A percentile compares a stretch with the other conserved stretches of the same genome.
These are phyloP conservation scores for Mirza zaza DNA, from an alignment of 2,113 vertebrate species.

Conservation along the genomic window DNA sequence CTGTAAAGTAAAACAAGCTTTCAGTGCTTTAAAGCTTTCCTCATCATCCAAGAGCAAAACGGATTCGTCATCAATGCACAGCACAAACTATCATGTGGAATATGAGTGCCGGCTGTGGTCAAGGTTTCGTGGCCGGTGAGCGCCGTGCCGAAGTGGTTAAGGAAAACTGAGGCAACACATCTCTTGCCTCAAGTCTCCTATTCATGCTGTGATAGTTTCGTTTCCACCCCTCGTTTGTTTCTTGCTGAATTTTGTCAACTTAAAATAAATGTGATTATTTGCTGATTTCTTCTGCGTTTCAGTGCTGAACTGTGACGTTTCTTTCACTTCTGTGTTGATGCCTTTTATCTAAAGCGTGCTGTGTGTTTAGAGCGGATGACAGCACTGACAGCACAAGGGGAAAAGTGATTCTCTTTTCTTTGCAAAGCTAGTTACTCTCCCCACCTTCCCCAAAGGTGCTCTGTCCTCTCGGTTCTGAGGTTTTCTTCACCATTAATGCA, in stretches of 20 bases:
- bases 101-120: no score
- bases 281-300: not conserved
- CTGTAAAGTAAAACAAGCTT: no score
- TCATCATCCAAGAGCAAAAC: no score
- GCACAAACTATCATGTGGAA: no score
- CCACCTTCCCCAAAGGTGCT: not conserved
- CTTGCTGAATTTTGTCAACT: not conserved
- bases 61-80: no score
- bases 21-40: no score
- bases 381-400: accelerated
- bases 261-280: no score
- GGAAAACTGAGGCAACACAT: not conserved
- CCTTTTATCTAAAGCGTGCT: not conserved
- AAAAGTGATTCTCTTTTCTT: not conserved
- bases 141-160: no score
- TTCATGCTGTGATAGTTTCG: accelerated
- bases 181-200: accelerated
- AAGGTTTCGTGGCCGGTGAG: no score
- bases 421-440: not conserved
- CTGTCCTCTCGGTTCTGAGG: not conserved
- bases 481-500: no score
- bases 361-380: not conserved
- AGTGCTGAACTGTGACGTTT: not conserved
- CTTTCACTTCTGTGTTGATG: not conserved
- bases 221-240: not conserved